phyloP scores from a whole-genome alignment of 2,888 invertebrate species.

The Stenichneumon culpator region DNA sequence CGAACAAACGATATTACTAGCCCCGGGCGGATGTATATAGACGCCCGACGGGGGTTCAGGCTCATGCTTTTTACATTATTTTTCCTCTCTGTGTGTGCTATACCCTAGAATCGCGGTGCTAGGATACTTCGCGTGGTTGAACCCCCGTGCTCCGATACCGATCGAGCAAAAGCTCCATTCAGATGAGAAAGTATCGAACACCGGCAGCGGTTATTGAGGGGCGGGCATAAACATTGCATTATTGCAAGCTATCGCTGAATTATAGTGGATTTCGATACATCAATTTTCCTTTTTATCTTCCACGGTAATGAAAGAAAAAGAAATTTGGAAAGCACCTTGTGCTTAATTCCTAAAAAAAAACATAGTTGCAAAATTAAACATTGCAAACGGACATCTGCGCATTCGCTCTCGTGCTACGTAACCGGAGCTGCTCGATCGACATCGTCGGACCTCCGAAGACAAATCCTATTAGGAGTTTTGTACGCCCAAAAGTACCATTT shows the following conservation, averaged over 20 bases:
- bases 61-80: constrained; percentile 22
- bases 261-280: neutral
- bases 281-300: neutral
- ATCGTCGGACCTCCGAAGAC: neutral
- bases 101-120: neutral
- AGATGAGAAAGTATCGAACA: neutral
- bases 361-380: neutral
- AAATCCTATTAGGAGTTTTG: neutral
- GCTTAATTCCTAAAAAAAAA: neutral
- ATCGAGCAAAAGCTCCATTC: constrained; percentile 19
- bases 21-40: constrained; percentile 40
- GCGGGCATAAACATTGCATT: constrained; percentile 36
- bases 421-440: neutral
- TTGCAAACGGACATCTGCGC: neutral
- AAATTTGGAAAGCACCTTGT: neutral
- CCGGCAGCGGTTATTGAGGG: neutral
- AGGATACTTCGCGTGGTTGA: constrained; percentile 15
- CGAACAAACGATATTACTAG: constrained; percentile 53
- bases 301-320: neutral
- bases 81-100: neutral
- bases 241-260: neutral
- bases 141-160: constrained; percentile 9
- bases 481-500: neutral
- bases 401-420: neutral
- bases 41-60: constrained; percentile 4